Evolutionary conservation across 2,888 invertebrate genomes (phyloP), one percentile per base, ranked within the genome.

Genomic region (Eulithis testata): DNA sequence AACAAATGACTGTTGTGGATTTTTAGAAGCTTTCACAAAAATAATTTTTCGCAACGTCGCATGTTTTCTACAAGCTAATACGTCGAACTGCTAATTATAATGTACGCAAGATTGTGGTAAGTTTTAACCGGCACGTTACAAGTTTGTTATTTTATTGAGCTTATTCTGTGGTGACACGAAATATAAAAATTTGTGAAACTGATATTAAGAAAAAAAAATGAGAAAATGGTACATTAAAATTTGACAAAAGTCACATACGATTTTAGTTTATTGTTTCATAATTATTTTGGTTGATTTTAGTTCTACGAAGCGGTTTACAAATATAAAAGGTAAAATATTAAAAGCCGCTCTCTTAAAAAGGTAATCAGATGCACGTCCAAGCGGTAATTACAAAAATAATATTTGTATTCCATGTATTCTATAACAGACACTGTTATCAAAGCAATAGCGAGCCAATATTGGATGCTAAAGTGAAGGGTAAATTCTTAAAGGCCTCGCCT

Each of bases 401-500:
- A 1, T 1, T 21, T 21, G 2, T 21, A 21, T 21, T 21, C 21
- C 21, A 6, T 31, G 31, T 31, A 31, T 31, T 6, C 31, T 31
- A 11, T 8, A 40, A 40, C 2, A 40, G 9, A 4, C 11, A 55
- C 11, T 45, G n/a, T 8, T 21, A 14, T 54, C 14, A 11, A 11
- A 2, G 51, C 51, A 51, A 51, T 55, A 47, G 57, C 60, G 57
- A 60, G 58, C 37, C 58, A 53, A 51, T 65, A 65, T 61, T 54
- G 61, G 61, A 61, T 65, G 61, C 65, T 49, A 54, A 65, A 65
- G 67, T 63, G 89, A 90, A 88, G 81, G 89, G 78, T 82, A 79
- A 81, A 88, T 86, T 84, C 86, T 83, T 81, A 75, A 77, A 80
- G 79, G 83, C 88, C 87, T 82, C 83, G 84, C 88, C 73, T 68